Evolutionary conservation across 2,888 invertebrate genomes (phyloP), one percentile per base, ranked within the genome.

Genomic region (Calameuta filiformis): DNA sequence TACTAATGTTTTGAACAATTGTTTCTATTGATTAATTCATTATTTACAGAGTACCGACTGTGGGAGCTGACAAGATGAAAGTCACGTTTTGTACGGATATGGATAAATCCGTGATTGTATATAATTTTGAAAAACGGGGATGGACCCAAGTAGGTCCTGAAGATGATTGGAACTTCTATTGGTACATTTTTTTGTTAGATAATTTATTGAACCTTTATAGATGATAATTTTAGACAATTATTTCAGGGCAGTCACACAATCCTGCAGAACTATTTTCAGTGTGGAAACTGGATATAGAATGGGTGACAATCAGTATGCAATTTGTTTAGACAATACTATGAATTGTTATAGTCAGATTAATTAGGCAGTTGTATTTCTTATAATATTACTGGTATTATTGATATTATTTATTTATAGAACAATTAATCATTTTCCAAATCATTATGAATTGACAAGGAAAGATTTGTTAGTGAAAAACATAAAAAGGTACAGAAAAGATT

Each of bases 401-500:
- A 23, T 56, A 23, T 56, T 9, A 23, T 56, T 56, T 56, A 56
- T 78, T 76, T 30, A 9, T 30, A 96, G 96, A 92, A 94, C 97
- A 77, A 97, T 98, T 82, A 98, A 98, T 92, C 98, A 99, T 91
- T 99, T 98, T 91, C 98, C 98, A 1, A 99, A 98, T 92, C 98
- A 98, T 90, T 97, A 98, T 88, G 98, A 99, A 91, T 92, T 99
- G 77, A 98, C 98, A 0, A 94, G 99, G 23, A 99, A 99, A 92
- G 99, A 99, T 93, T 93, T 99, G 77, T 93, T 99, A 83, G 98
- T 99, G 75, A 98, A 98, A 92, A 98, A 99, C 90, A 98, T 99
- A 75, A 98, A 98, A 91, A 93, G 98, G 37, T 99, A 98, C 90
- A 93, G 98, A 76, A 96, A 97, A 86, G 98, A 98, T 84, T 92